Conservation (phyloP, 2,888 invertebrate genomes). For the Apamea epomidion region DNA sequence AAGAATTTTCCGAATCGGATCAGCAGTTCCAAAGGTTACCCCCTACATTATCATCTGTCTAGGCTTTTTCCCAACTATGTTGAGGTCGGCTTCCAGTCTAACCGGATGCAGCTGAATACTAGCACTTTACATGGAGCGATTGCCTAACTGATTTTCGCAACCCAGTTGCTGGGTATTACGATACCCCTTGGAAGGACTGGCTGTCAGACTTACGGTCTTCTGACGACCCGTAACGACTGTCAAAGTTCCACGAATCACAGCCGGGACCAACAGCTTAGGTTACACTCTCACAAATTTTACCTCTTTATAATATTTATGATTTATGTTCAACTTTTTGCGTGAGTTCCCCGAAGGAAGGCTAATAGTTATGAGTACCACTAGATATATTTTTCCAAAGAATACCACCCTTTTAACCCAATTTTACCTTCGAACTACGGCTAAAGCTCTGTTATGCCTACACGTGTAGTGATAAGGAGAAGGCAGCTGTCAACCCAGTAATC, state of each 20-base stretch:
- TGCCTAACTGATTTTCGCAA: too few relatives aligned
- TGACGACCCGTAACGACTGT: too few relatives aligned
- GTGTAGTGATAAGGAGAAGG: neutral
- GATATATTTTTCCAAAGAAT: neutral
- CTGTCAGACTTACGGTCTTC: too few relatives aligned
- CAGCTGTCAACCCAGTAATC: constrained; percentile 13
- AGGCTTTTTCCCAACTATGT: too few relatives aligned
- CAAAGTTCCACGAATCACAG: too few relatives aligned
- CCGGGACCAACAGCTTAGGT: too few relatives aligned
- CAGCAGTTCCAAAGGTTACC: neutral
- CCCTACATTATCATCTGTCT: neutral
- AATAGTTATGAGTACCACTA: neutral
- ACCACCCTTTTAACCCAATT: constrained; percentile 7
- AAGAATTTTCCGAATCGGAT: neutral
- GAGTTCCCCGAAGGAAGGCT: neutral
- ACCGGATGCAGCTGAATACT: too few relatives aligned
- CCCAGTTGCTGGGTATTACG: too few relatives aligned
- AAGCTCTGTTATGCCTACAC: constrained; percentile 1
- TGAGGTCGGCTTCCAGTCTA: too few relatives aligned
- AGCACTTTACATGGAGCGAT: too few relatives aligned
- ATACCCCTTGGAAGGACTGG: too few relatives aligned
- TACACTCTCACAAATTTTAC: too few relatives aligned
- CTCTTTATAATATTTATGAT: neutral
- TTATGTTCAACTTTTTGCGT: neutral
- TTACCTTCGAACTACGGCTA: constrained; percentile 3